phyloP scores from a whole-genome alignment of 2,113 vertebrate genomes.

The Tragelaphus imberbis region DNA sequence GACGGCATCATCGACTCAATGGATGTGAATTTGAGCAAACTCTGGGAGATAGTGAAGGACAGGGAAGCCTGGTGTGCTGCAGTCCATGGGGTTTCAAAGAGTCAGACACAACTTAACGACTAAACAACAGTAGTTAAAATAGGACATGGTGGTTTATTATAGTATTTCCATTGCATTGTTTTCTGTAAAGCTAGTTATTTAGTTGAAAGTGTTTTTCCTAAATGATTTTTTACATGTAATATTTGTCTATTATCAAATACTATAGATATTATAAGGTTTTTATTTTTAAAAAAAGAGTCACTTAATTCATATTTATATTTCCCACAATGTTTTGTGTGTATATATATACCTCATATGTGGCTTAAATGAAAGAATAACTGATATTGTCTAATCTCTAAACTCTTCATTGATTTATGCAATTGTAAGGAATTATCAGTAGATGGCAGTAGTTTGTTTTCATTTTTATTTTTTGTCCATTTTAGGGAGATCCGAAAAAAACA shows the following conservation, averaged over 20 bases:
- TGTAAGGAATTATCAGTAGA: slow-evolving; percentile 40
- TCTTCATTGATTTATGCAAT: background rate
- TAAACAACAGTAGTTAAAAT: background rate
- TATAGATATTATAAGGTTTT: background rate
- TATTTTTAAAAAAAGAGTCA: background rate
- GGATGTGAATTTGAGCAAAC: background rate
- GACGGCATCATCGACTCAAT: background rate
- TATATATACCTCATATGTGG: background rate
- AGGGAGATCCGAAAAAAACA: background rate
- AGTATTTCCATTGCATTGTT: background rate
- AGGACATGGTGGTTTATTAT: background rate
- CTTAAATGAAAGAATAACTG: background rate
- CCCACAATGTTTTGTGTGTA: background rate
- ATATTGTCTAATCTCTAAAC: background rate
- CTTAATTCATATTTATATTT: background rate
- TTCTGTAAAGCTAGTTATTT: background rate
- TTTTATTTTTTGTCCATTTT: background rate
- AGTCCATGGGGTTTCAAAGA: background rate
- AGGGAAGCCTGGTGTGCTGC: background rate
- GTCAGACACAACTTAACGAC: background rate
- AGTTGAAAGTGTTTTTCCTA: background rate
- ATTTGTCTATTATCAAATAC: background rate
- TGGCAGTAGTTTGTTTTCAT: slow-evolving; percentile 44
- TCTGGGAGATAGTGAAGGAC: background rate
- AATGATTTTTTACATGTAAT: background rate